Percentiles rank a stretch among this genome's conserved stretches.
Evolutionary conservation across 1,140 invertebrate species (phyloP).

Genomic region (Listronotus bonariensis): DNA sequence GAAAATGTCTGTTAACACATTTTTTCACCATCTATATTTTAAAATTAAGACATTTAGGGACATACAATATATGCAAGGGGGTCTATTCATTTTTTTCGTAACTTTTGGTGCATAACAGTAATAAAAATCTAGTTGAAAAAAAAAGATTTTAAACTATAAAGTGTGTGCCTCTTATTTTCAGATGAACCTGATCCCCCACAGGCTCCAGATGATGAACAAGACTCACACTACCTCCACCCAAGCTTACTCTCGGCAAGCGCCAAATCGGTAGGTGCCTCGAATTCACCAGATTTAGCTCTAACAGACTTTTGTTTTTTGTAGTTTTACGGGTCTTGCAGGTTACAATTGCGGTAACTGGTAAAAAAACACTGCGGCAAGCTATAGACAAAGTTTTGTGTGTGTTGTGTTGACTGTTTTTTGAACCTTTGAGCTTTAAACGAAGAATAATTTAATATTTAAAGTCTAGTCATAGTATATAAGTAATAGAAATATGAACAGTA

Average conservation of each 20-base stretch:
- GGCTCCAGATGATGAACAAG: constrained; percentile 46
- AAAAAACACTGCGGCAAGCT: no score
- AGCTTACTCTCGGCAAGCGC: constrained; percentile 65
- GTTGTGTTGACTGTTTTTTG: no score
- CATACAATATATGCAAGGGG: no score
- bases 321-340: constrained; percentile 14
- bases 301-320: constrained; percentile 8
- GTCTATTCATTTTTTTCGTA: no score
- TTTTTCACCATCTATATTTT: no score
- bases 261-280: constrained; percentile 62
- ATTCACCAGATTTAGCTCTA: constrained; percentile 19
- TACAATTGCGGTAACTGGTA: constrained; percentile 5
- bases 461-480: not conserved
- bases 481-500: not conserved
- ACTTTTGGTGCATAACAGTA: no score
- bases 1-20: no score
- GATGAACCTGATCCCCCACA: constrained; percentile 9
- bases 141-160: no score
- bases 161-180: not conserved
- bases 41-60: no score
- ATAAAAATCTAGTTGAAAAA: no score
- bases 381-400: not conserved
- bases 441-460: not conserved
- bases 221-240: constrained; percentile 80
- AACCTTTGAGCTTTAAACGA: not conserved